These are phyloP conservation scores for Cynopterus brachyotis DNA, from an alignment of 2,113 vertebrate genomes.

Conservation along the genomic window DNA sequence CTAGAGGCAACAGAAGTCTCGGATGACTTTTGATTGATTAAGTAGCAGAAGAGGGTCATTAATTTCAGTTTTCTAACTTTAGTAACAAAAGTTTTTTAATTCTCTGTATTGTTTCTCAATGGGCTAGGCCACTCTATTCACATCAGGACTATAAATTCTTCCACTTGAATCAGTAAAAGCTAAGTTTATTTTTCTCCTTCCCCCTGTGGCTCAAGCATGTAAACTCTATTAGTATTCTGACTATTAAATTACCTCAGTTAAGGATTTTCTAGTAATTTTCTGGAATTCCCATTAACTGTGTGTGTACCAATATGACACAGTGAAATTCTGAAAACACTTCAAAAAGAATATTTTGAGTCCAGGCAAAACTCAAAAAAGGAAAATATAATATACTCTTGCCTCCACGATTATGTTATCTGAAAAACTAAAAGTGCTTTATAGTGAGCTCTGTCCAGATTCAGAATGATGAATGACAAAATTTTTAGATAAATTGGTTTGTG, in stretches of 20 bases:
- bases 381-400: slow-evolving; percentile 64
- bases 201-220: neutral
- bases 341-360: slow-evolving; percentile 61
- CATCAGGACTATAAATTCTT: neutral
- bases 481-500: slow-evolving; percentile 88
- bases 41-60: neutral
- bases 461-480: slow-evolving; percentile 83
- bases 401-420: slow-evolving; percentile 74
- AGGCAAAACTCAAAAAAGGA: slow-evolving; percentile 54
- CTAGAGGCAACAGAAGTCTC: neutral
- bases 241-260: slow-evolving; percentile 47
- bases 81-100: neutral
- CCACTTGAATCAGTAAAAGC: neutral
- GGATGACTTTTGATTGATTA: neutral
- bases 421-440: slow-evolving; percentile 79
- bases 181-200: neutral
- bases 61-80: neutral
- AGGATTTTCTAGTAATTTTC: slow-evolving; percentile 42
- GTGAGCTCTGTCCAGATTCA: slow-evolving; percentile 80
- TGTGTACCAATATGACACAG: neutral
- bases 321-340: slow-evolving; percentile 63
- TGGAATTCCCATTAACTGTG: neutral
- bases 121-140: neutral
- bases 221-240: slow-evolving; percentile 21
- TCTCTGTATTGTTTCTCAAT: neutral